phyloP scores from a whole-genome alignment of 2,113 vertebrate species.

The Proteles cristata region DNA sequence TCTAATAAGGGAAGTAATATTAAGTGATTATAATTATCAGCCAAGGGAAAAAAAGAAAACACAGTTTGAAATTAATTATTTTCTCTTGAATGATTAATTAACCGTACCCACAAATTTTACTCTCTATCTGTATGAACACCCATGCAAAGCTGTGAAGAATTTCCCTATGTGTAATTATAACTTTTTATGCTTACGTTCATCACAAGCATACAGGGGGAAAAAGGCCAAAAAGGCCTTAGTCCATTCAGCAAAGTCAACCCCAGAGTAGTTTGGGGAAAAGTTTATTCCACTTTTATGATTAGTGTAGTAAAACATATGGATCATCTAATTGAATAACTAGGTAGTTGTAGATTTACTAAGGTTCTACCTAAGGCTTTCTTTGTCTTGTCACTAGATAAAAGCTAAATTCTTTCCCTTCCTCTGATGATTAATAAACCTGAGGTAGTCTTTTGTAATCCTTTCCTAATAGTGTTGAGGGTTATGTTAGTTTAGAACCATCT shows the following conservation, averaged over 20 bases:
- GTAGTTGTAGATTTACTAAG: background rate
- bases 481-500: background rate
- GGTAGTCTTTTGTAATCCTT: background rate
- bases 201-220: background rate
- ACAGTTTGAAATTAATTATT: background rate
- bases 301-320: background rate
- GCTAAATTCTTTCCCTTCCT: background rate
- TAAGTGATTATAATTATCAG: background rate
- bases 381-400: background rate
- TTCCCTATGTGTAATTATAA: background rate
- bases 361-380: background rate
- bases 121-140: background rate
- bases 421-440: background rate
- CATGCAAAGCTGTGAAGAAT: conserved; percentile 1
- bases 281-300: background rate
- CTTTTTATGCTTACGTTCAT: background rate
- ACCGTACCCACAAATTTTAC: background rate
- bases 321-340: background rate
- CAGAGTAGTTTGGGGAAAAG: background rate
- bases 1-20: background rate
- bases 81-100: background rate
- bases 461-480: background rate
- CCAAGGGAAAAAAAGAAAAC: background rate
- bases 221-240: background rate
- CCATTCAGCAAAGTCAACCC: background rate